Evolutionary conservation across 2,797 vertebrate species (phyloP).

Genomic region (Microcaecilia unicolor): DNA sequence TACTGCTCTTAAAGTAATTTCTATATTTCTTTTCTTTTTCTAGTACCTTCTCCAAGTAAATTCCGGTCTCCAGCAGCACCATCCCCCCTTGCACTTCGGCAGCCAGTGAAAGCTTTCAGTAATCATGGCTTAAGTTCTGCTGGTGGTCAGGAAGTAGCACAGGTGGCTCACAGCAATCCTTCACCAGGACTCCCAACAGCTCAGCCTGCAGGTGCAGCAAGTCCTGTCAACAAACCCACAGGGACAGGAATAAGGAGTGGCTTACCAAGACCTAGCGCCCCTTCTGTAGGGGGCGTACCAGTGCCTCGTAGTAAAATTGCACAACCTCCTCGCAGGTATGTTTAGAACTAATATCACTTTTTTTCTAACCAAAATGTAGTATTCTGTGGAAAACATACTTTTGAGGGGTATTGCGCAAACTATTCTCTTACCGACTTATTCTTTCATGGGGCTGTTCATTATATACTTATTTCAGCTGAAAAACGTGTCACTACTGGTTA

Average conservation of each 20-base stretch:
- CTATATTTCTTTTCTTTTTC: constrained; percentile 11
- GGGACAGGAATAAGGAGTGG: constrained; percentile 73
- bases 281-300: constrained; percentile 72
- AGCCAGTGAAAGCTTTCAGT: constrained; percentile 84
- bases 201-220: constrained; percentile 42
- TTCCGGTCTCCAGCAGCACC: constrained; percentile 81
- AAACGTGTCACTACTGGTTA: no score
- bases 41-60: constrained; percentile 89
- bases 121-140: constrained; percentile 58
- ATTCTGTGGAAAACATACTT: no score
- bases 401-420: no score
- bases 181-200: constrained; percentile 45
- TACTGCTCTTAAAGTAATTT: no score
- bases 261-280: constrained; percentile 82
- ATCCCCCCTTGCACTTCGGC: constrained; percentile 83
- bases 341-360: neutral
- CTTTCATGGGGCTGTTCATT: no score
- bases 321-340: constrained; percentile 91
- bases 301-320: constrained; percentile 95
- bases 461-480: no score
- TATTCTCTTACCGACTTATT: no score
- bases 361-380: no score
- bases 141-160: constrained; percentile 42
- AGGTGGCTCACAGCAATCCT: constrained; percentile 49
- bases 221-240: constrained; percentile 65